Base-by-base conservation (phyloP, 2,888 invertebrate species). In the Oligia strigilis region DNA sequence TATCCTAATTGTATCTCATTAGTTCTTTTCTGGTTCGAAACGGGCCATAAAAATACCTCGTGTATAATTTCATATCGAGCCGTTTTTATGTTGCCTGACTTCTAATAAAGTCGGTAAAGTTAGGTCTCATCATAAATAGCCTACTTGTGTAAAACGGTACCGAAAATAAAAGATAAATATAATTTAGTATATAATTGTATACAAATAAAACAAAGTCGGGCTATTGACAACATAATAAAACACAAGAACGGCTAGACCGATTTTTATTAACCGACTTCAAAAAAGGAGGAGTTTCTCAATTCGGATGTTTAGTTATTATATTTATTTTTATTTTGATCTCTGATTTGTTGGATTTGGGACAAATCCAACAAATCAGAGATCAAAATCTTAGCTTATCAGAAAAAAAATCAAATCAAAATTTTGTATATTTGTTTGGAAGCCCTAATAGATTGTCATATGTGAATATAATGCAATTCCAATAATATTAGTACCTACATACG, bases 1-100 rank as follows among this genome's bases (percentile, higher is more conserved):
- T 52, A 70, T 40, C 40, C 11, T 82, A 81, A 85, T 85, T 85
- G 76, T 81, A 81, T 81, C 72, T 83, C 72, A 76, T 85, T 85
- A 81, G 29, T 60, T n/a, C 2, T 66, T 19, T 74, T 80, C 65
- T 58, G 49, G 19, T 66, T 52, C 17, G 36, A 62, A 65, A 19
- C 29, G 0, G 36, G 17, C 36, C 14, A n/a, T 72, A 72, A 72
- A 71, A 80, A 75, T 72, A 64, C 19, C 40, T 40, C 40, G 13
- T 83, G 9, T 83, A 11, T 58, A 55, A 69, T 82, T 75, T 76
- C 14, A 58, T 69, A 62, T 67, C 36, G 19, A 67, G 58, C 19
- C n/a, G 43, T 62, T 55, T 66, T 66, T 58, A 19, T 6, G 14
- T 29, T 49, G 13, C 5, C 4, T 52, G 73, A 8, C 6, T 43